Evolutionary conservation across 2,888 invertebrate genomes (phyloP).

Genomic region (Drosophila mercatorum): DNA sequence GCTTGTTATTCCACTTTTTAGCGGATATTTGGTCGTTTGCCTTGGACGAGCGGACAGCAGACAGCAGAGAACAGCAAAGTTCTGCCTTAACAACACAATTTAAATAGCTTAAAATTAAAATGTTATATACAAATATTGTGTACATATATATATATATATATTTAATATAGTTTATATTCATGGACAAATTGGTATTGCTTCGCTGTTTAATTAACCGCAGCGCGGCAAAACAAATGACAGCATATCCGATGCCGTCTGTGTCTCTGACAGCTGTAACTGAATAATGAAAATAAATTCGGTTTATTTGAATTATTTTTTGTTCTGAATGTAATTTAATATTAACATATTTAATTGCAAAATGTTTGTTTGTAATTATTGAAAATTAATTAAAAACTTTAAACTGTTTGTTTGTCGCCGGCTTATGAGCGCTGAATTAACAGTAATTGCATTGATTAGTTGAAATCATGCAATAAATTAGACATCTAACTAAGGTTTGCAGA

Average conservation of each 20-base stretch:
- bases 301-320: neutral
- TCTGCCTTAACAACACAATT: neutral
- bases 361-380: neutral
- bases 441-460: conserved; percentile 6
- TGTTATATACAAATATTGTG: too few species aligned
- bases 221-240: conserved; percentile 1
- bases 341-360: conserved; percentile 1
- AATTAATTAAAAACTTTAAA: conserved; percentile 7
- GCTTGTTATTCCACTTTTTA: conserved; percentile 5
- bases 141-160: neutral
- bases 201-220: conserved; percentile 12
- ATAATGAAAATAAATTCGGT: neutral
- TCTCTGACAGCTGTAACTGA: conserved; percentile 1
- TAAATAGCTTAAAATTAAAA: neutral
- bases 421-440: neutral
- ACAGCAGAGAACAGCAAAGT: neutral
- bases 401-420: neutral
- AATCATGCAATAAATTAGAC: neutral
- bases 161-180: conserved; percentile 2
- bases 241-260: conserved; percentile 1
- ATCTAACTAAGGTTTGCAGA: neutral
- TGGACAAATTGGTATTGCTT: neutral
- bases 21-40: conserved; percentile 7
- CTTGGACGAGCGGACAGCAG: neutral
- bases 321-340: neutral